phyloP scores from a whole-genome alignment of 2,888 invertebrate genomes.

The Thysanoteuthis rhombus region DNA sequence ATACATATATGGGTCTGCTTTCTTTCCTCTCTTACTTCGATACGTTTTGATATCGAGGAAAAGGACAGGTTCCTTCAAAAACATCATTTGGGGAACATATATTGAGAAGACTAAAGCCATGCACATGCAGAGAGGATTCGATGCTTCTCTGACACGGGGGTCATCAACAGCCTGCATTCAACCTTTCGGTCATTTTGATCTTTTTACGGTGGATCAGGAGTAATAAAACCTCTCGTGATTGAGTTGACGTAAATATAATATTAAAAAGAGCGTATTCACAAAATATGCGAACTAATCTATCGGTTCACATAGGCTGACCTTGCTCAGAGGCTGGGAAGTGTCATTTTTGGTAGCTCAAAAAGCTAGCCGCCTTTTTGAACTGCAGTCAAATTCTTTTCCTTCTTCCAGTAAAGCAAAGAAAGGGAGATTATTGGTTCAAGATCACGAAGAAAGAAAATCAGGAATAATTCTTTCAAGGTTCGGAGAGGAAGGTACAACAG shows the following conservation, averaged over 20 bases:
- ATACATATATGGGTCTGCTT: too few relatives aligned
- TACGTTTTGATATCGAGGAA: neutral
- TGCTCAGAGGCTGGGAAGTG: neutral
- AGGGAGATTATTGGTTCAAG: neutral
- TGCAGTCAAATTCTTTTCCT: neutral
- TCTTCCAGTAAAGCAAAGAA: neutral
- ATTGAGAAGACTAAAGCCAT: neutral
- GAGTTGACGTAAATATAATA: neutral
- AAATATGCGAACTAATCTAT: neutral
- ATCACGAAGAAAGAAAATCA: neutral
- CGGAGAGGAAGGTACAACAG: neutral
- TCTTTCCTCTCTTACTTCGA: neutral
- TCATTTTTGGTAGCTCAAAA: neutral
- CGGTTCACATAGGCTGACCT: neutral
- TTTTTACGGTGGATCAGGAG: neutral
- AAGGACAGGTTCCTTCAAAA: neutral
- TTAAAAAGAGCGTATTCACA: neutral
- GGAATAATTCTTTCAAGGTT: neutral
- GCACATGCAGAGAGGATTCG: neutral
- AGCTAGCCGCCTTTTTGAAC: neutral
- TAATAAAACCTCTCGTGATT: neutral
- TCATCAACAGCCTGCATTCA: neutral
- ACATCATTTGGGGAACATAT: neutral
- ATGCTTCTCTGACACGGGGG: neutral
- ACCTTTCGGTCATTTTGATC: neutral